A percentile compares a stretch with the other conserved stretches of the same genome.
Conservation (phyloP, 2,888 invertebrate species). For the Notocelia uddmanniana region DNA sequence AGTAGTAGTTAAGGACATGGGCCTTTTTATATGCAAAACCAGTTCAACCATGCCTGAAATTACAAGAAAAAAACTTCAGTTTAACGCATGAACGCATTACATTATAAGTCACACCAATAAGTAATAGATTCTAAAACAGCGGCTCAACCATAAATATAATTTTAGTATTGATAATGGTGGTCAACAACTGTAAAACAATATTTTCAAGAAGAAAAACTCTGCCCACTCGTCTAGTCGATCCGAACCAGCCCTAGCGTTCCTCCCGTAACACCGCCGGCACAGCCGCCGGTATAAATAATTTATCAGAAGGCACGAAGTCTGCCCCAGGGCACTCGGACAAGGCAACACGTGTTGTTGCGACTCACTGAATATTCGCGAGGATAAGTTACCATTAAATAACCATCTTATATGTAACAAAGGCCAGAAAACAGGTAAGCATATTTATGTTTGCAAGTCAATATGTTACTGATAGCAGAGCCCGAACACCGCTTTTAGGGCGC, state of each 20-base stretch:
- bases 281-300: slow-evolving; percentile 47
- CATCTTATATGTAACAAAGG: background rate
- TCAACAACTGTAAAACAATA: too few relatives aligned
- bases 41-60: too few relatives aligned
- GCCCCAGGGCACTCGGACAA: slow-evolving; percentile 32
- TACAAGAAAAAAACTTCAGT: too few relatives aligned
- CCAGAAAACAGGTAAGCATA: background rate
- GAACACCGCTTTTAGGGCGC: background rate
- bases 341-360: slow-evolving; percentile 36
- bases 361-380: slow-evolving; percentile 35
- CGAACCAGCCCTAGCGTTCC: slow-evolving; percentile 12
- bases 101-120: too few relatives aligned
- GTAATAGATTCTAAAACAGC: too few relatives aligned
- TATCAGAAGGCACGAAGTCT: slow-evolving; percentile 45
- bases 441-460: background rate
- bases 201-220: background rate
- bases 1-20: too few relatives aligned
- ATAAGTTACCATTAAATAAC: slow-evolving; percentile 8
- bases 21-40: too few relatives aligned
- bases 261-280: slow-evolving; percentile 34
- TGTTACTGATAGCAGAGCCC: background rate
- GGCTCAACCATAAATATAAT: too few relatives aligned
- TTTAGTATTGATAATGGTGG: too few relatives aligned
- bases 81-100: too few relatives aligned
- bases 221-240: background rate